Evolutionary conservation across 2,113 vertebrate genomes (phyloP).

Genomic region (Istiophorus platypterus): DNA sequence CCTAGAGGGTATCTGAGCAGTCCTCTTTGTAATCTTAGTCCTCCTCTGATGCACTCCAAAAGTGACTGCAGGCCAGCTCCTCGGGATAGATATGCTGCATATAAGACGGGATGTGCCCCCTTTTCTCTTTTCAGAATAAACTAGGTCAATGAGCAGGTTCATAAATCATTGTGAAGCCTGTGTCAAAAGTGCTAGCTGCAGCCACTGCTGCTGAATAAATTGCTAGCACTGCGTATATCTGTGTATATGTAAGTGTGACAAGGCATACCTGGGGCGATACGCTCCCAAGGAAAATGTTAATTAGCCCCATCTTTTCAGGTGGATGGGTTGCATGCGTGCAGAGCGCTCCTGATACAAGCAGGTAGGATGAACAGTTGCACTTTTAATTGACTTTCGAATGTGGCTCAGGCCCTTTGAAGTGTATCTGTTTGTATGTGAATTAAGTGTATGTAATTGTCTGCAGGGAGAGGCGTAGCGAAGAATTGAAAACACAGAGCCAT

Average conservation of each 20-base stretch:
- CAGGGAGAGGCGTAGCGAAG: background rate
- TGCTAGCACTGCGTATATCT: slow-evolving; percentile 74
- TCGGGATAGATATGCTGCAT: slow-evolving; percentile 48
- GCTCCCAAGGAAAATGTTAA: slow-evolving; percentile 79
- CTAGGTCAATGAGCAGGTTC: slow-evolving; percentile 86
- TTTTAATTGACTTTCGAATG: slow-evolving; percentile 69
- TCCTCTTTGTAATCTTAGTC: slow-evolving; percentile 57
- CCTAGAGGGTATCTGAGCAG: slow-evolving; percentile 33
- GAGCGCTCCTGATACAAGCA: slow-evolving; percentile 38
- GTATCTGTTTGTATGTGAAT: slow-evolving; percentile 7
- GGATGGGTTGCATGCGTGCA: slow-evolving; percentile 17
- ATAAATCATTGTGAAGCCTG: slow-evolving; percentile 86
- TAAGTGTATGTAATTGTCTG: slow-evolving; percentile 11
- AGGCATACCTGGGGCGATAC: slow-evolving; percentile 77
- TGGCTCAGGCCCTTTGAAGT: slow-evolving; percentile 38
- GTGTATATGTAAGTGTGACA: slow-evolving; percentile 76
- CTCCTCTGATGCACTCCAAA: slow-evolving; percentile 27
- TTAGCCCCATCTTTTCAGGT: slow-evolving; percentile 79
- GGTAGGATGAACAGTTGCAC: slow-evolving; percentile 34
- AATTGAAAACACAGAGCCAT: slow-evolving; percentile 24
- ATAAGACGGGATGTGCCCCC: slow-evolving; percentile 64
- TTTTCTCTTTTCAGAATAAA: slow-evolving; percentile 79
- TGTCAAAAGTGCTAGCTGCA: slow-evolving; percentile 78
- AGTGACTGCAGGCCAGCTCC: slow-evolving; percentile 52
- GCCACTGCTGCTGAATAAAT: slow-evolving; percentile 80